A percentile compares a stretch with the other conserved stretches of the same genome.
Evolutionary conservation across 2,888 invertebrate genomes (phyloP).

Genomic region (Bugula neritina): DNA sequence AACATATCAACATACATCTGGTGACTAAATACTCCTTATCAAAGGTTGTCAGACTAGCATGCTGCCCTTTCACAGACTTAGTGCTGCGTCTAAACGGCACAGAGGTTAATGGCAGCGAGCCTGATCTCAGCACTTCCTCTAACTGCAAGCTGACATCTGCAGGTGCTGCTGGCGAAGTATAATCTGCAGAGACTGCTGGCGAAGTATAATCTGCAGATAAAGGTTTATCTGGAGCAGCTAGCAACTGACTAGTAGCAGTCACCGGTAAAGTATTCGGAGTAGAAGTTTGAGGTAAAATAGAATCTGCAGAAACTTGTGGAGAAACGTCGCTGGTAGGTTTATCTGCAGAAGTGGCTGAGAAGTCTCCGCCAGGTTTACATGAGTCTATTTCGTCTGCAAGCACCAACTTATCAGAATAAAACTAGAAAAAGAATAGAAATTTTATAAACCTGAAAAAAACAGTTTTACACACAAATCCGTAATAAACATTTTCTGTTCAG

Average conservation of each 20-base stretch:
- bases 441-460: too few relatives aligned
- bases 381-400: too few relatives aligned
- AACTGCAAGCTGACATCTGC: neutral
- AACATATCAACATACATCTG: slow-evolving; percentile 19
- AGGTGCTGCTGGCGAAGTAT: neutral
- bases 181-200: neutral
- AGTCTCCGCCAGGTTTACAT: too few relatives aligned
- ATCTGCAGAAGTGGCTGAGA: neutral
- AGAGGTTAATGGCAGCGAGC: neutral
- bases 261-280: neutral
- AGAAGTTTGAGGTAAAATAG: neutral
- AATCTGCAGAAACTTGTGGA: neutral
- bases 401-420: too few relatives aligned
- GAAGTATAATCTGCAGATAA: slow-evolving; percentile 20
- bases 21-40: slow-evolving; percentile 7
- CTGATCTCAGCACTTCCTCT: neutral
- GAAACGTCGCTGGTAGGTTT: neutral
- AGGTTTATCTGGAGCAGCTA: slow-evolving; percentile 6
- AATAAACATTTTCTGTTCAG: too few relatives aligned
- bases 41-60: neutral
- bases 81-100: neutral
- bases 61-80: neutral
- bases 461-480: too few relatives aligned
- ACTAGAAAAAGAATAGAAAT: too few relatives aligned
- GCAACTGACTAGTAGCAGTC: neutral